Evolutionary conservation across 2,797 vertebrate species (phyloP).

Genomic region (Danio albolineatus): DNA sequence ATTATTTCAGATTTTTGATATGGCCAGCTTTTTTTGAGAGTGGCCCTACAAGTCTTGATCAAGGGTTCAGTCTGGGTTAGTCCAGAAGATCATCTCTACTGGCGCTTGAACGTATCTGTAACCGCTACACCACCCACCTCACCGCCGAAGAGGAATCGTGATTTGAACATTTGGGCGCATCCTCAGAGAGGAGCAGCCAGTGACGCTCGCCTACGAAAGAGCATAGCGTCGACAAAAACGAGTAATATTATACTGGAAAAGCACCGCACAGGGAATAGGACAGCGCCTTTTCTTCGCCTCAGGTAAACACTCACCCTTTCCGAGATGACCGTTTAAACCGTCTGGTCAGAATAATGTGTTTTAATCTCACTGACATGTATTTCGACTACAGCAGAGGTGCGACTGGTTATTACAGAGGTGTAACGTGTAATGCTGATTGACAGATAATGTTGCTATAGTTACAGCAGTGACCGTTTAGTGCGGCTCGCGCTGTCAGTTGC

Average conservation of each 20-base stretch:
- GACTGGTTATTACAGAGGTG: neutral
- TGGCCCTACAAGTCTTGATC: neutral
- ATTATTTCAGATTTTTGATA: neutral
- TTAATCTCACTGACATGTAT: neutral
- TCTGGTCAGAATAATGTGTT: neutral
- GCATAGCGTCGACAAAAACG: neutral
- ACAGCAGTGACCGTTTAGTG: constrained; percentile 26
- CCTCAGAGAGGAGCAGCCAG: neutral
- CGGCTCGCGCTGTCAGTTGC: constrained; percentile 15
- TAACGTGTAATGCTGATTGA: constrained; percentile 16
- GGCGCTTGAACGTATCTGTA: neutral
- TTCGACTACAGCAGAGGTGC: neutral
- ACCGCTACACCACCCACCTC: neutral
- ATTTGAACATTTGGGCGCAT: constrained; percentile 31
- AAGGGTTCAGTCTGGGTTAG: neutral
- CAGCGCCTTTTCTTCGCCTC: constrained; percentile 14
- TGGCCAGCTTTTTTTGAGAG: neutral
- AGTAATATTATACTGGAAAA: constrained; percentile 37
- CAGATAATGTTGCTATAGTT: constrained; percentile 35
- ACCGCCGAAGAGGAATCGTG: constrained; percentile 9
- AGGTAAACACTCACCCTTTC: constrained; percentile 41
- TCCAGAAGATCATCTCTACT: neutral
- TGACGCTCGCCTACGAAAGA: constrained; percentile 38
- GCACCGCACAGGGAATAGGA: constrained; percentile 9
- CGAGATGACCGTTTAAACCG: neutral